Conservation (phyloP, 2,888 invertebrate species). For the Sinohyriopsis cumingii region DNA sequence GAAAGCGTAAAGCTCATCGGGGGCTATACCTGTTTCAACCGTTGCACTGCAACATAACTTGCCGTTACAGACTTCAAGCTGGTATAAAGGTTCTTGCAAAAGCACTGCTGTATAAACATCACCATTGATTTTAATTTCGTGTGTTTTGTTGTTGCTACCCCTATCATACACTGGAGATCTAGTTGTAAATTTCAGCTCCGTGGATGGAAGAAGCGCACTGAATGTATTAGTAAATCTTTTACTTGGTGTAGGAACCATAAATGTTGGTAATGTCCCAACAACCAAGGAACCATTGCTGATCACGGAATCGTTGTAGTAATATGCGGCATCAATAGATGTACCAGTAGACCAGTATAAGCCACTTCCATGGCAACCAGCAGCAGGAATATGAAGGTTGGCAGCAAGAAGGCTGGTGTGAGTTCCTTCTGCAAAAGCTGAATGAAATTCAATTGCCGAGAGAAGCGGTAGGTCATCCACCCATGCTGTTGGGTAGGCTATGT, state of each 20-base stretch:
- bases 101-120: conserved; percentile 18
- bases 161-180: too few relatives aligned
- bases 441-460: conserved; percentile 26
- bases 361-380: conserved; percentile 25
- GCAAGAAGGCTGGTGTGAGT: conserved; percentile 26
- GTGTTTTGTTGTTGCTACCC: too few relatives aligned
- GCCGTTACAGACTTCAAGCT: conserved; percentile 18
- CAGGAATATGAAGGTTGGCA: conserved; percentile 22
- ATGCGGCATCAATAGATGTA: conserved; percentile 22
- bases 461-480: conserved; percentile 29
- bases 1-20: conserved; percentile 20
- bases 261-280: conserved; percentile 17
- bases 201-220: too few relatives aligned
- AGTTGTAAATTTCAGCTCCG: too few relatives aligned
- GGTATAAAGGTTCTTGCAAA: conserved; percentile 3
- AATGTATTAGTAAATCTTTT: neutral
- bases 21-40: conserved; percentile 14
- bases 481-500: conserved; percentile 79
- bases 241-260: neutral
- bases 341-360: conserved; percentile 35
- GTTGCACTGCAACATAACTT: conserved; percentile 19
- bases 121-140: conserved; percentile 16
- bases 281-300: conserved; percentile 17
- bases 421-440: conserved; percentile 30
- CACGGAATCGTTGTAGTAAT: conserved; percentile 13